These are phyloP conservation scores for Dinoponera quadriceps DNA, from an alignment of 1,140 invertebrate genomes.

Conservation along the genomic window DNA sequence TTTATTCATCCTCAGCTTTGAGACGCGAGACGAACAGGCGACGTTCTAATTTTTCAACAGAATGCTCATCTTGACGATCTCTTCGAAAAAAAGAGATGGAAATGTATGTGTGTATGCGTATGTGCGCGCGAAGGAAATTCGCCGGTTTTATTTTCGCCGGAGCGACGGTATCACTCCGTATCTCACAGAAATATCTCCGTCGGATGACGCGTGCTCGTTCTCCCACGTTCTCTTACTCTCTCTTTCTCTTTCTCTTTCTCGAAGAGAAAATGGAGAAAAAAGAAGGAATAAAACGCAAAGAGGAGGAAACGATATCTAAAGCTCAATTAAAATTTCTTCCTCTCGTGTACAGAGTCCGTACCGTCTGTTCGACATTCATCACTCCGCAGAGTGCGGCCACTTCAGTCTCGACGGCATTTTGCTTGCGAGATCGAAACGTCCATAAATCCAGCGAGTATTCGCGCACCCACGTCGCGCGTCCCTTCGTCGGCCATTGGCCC, in stretches of 20 bases:
- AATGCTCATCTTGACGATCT: too few relatives aligned
- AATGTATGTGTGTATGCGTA: too few relatives aligned
- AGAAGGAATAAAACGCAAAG: background rate
- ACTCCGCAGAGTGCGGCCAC: background rate
- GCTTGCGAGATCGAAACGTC: conserved; percentile 42
- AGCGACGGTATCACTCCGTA: too few relatives aligned
- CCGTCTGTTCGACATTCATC: conserved; percentile 16
- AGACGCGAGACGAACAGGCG: too few relatives aligned
- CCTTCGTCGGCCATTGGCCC: conserved; percentile 20
- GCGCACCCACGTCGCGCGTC: conserved; percentile 4
- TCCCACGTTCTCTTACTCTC: background rate
- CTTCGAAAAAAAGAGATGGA: too few relatives aligned
- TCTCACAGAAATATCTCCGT: too few relatives aligned
- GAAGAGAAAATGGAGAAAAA: too few relatives aligned
- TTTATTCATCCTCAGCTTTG: background rate
- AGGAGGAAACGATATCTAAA: conserved; percentile 8
- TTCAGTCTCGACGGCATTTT: conserved; percentile 23
- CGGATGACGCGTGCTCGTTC: background rate
- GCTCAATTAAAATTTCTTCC: conserved; percentile 24
- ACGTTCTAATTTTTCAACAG: too few relatives aligned
- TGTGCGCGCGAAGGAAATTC: too few relatives aligned
- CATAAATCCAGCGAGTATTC: conserved; percentile 45
- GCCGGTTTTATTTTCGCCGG: too few relatives aligned
- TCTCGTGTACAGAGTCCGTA: background rate
- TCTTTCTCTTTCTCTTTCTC: background rate